phyloP scores from a whole-genome alignment of 2,113 vertebrate genomes.

The Anarhynchus alexandrinus region DNA sequence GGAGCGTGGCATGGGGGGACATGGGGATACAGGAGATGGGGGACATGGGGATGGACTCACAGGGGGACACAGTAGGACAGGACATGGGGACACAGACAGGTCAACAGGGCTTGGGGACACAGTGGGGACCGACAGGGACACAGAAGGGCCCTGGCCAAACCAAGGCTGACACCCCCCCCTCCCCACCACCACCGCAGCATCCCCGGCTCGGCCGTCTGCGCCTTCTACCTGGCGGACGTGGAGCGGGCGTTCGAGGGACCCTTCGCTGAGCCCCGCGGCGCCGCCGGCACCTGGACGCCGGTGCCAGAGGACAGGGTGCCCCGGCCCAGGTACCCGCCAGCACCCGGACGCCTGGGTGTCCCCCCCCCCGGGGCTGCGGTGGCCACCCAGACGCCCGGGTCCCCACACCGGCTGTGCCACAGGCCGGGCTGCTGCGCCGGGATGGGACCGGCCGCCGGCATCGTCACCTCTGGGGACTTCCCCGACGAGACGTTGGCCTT shows the following conservation, averaged over 20 bases:
- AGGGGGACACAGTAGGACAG: too few species aligned
- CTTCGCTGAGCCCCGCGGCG: constrained; percentile 90
- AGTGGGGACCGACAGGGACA: neutral
- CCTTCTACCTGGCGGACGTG: constrained; percentile 96
- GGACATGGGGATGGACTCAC: neutral
- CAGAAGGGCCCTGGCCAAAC: accelerated
- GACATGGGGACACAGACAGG: neutral
- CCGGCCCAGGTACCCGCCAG: constrained; percentile 78
- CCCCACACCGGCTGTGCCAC: neutral
- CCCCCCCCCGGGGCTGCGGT: accelerated
- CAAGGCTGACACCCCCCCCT: neutral
- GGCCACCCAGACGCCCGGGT: accelerated
- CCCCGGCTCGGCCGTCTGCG: constrained; percentile 92
- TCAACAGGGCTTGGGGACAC: neutral
- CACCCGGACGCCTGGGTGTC: accelerated
- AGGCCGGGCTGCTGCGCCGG: constrained; percentile 92
- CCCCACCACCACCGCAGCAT: constrained; percentile 73
- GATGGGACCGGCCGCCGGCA: constrained; percentile 71
- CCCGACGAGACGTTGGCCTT: constrained; percentile 90
- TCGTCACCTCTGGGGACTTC: constrained; percentile 85
- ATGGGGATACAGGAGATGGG: neutral
- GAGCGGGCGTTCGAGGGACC: constrained; percentile 87
- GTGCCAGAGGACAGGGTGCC: constrained; percentile 91
- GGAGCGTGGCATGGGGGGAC: too few species aligned
- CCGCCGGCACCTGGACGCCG: constrained; percentile 84